A percentile compares a stretch with the other conserved stretches of the same genome.
Evolutionary conservation across 2,113 vertebrate genomes (phyloP).

Genomic region (Oxyruncus cristatus): DNA sequence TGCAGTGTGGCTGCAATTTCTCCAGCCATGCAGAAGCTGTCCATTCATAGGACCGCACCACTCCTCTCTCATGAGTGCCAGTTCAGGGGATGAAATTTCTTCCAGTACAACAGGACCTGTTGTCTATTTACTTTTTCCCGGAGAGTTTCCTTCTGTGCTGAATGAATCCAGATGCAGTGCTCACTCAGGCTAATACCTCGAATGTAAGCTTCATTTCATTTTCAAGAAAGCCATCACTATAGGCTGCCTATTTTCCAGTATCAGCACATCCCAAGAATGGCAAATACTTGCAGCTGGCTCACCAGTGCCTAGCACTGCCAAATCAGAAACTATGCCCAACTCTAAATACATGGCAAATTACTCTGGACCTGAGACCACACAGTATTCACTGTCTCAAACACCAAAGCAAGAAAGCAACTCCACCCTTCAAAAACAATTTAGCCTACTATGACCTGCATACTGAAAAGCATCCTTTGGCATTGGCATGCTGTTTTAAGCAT

Average conservation of each 20-base stretch:
- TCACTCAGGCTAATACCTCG: background rate
- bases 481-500: background rate
- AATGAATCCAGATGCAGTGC: background rate
- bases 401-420: background rate
- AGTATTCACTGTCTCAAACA: background rate
- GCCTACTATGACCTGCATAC: background rate
- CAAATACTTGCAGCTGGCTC: background rate
- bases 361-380: background rate
- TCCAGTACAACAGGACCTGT: background rate
- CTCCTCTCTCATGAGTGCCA: accelerated
- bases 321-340: background rate
- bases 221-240: background rate
- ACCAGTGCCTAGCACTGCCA: background rate
- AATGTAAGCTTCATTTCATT: background rate
- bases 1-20: background rate
- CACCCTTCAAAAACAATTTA: background rate
- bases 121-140: background rate
- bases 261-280: background rate
- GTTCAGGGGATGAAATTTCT: background rate
- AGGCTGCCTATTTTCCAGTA: background rate
- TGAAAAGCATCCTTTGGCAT: background rate
- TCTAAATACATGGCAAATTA: background rate
- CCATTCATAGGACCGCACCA: background rate
- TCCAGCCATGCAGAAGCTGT: background rate
- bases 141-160: background rate